A percentile compares a stretch with the other conserved stretches of the same genome.
Evolutionary conservation across 30 jellyfish, hydroid and myxozoan species (phyloP).

Genomic region (Turritopsis rubra): DNA sequence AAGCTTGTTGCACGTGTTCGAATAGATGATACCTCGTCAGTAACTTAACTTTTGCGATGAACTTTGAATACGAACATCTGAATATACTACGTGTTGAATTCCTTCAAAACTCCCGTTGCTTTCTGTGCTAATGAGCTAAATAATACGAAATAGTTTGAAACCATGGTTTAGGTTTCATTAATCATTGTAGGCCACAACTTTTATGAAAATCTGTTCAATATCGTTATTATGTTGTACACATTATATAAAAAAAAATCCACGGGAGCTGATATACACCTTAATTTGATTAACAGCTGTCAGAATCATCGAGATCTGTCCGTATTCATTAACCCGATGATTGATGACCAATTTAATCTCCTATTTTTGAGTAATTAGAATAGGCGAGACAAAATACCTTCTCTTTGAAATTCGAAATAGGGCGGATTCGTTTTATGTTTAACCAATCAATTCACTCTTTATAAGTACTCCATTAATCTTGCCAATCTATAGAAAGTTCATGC

Average conservation of each 20-base stretch:
- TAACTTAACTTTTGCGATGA: too few relatives aligned
- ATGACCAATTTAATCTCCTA: background rate
- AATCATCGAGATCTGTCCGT: background rate
- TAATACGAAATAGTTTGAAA: too few relatives aligned
- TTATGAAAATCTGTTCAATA: background rate
- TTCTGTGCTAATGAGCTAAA: too few relatives aligned
- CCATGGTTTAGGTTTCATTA: too few relatives aligned
- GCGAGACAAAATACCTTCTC: background rate
- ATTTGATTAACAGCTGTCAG: background rate
- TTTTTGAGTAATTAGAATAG: background rate
- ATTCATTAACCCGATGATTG: background rate
- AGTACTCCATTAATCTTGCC: too few relatives aligned
- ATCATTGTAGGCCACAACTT: too few relatives aligned
- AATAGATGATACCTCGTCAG: too few relatives aligned
- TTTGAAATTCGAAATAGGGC: background rate
- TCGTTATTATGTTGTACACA: background rate
- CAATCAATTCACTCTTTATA: background rate
- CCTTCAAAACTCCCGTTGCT: too few relatives aligned
- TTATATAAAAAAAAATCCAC: background rate
- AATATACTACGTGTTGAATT: too few relatives aligned
- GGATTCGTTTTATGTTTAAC: background rate
- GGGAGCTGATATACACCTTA: background rate
- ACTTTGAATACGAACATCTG: too few relatives aligned
- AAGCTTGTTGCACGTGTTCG: too few relatives aligned
- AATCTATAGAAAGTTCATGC: too few relatives aligned